phyloP scores from a whole-genome alignment of 2,797 vertebrate species.

The Leptodactylus fallax region DNA sequence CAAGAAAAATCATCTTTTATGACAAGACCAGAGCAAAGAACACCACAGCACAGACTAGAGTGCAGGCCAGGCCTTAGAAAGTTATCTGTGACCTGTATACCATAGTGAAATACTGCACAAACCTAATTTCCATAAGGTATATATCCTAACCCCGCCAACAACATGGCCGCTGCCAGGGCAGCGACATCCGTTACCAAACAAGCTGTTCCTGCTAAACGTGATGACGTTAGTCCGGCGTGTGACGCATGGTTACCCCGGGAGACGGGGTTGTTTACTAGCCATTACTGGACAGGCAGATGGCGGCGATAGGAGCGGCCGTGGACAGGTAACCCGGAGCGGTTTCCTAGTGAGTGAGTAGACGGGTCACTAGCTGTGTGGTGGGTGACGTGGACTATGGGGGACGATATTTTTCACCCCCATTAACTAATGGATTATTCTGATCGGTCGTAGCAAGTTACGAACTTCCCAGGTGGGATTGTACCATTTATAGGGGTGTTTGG shows the following conservation, averaged over 20 bases:
- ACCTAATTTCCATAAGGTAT: too few relatives aligned
- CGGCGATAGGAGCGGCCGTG: constrained; percentile 3
- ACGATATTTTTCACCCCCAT: not conserved
- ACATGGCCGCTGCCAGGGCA: not conserved
- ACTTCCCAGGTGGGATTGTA: not conserved
- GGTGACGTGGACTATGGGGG: not conserved
- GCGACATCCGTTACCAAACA: not conserved
- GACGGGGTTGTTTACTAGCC: constrained; percentile 51
- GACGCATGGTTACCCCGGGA: constrained; percentile 32
- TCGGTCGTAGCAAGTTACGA: not conserved
- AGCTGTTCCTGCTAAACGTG: not conserved
- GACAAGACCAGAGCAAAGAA: too few relatives aligned
- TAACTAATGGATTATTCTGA: not conserved
- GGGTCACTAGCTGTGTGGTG: not conserved
- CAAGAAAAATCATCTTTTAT: too few relatives aligned
- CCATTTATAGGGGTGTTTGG: not conserved
- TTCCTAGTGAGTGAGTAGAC: not conserved
- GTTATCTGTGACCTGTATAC: too few relatives aligned
- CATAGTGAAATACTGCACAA: too few relatives aligned
- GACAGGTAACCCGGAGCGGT: constrained; percentile 32
- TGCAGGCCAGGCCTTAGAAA: too few relatives aligned
- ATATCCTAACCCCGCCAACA: not conserved
- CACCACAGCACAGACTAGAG: too few relatives aligned
- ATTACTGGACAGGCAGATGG: constrained; percentile 11
- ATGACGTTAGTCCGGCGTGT: not conserved